These are phyloP conservation scores for Acanthopleura granulata DNA, from an alignment of 2,888 invertebrate genomes.

Conservation along the genomic window DNA sequence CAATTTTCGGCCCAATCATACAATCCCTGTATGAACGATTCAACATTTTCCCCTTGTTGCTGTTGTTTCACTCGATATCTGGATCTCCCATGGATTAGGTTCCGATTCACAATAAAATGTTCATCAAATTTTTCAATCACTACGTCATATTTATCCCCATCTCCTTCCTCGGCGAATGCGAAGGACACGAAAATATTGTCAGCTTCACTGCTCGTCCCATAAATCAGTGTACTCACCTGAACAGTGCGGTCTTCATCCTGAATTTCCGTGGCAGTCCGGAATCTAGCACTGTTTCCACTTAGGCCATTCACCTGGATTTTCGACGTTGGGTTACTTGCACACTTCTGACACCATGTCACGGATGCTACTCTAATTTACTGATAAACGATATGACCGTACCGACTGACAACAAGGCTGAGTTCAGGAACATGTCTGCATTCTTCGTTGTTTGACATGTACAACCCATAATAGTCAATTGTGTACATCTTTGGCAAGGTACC, in stretches of 20 bases:
- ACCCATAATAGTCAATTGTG: no score
- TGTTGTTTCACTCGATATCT: slow-evolving; percentile 21
- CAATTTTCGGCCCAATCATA: slow-evolving; percentile 31
- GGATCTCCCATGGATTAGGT: slow-evolving; percentile 29
- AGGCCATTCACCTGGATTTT: no score
- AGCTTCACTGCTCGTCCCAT: slow-evolving; percentile 26
- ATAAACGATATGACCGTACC: no score
- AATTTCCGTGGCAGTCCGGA: slow-evolving; percentile 22
- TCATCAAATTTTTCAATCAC: slow-evolving; percentile 28
- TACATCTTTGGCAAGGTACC: no score
- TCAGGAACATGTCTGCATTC: no score
- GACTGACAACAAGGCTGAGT: no score
- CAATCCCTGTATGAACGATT: slow-evolving; percentile 24
- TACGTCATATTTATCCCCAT: slow-evolving; percentile 22
- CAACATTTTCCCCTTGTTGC: slow-evolving; percentile 21
- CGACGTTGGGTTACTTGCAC: not conserved
- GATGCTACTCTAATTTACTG: no score
- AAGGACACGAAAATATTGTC: slow-evolving; percentile 25
- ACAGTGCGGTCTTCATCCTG: slow-evolving; percentile 21
- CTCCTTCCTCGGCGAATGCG: slow-evolving; percentile 21
- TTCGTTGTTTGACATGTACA: no score
- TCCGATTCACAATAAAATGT: slow-evolving; percentile 26
- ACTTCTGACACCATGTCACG: slow-evolving; percentile 17
- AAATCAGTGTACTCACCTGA: slow-evolving; percentile 27
- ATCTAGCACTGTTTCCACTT: slow-evolving; percentile 26